Evolutionary conservation across 2,113 vertebrate genomes (phyloP).

Genomic region (Heterocephalus glaber): DNA sequence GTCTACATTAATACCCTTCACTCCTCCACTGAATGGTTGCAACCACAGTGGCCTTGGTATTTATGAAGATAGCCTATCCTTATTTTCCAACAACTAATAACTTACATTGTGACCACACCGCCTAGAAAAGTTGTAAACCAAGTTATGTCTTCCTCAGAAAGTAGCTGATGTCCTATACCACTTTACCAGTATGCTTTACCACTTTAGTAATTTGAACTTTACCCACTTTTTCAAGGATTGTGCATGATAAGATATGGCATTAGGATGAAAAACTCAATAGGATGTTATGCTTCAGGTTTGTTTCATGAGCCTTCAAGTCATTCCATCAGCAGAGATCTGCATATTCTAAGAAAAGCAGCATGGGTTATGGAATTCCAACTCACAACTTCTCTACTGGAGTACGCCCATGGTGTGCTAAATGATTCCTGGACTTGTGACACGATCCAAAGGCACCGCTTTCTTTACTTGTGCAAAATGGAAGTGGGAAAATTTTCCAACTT

Average conservation of each 20-base stretch:
- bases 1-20: neutral
- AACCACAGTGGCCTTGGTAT: neutral
- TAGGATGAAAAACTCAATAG: neutral
- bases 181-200: neutral
- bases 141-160: neutral
- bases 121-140: neutral
- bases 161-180: neutral
- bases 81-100: neutral
- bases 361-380: neutral
- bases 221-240: neutral
- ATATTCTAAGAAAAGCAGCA: neutral
- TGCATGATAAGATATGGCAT: neutral
- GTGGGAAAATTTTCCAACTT: neutral
- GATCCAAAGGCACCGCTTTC: neutral
- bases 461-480: neutral
- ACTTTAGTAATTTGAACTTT: neutral
- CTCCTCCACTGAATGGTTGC: neutral
- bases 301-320: neutral
- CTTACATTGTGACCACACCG: neutral
- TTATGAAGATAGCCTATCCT: neutral
- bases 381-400: neutral
- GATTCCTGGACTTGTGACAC: neutral
- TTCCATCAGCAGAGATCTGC: neutral
- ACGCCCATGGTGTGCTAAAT: neutral
- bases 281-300: neutral